Conservation (phyloP, 2,888 invertebrate species). For the Agrilus cyanescens region DNA sequence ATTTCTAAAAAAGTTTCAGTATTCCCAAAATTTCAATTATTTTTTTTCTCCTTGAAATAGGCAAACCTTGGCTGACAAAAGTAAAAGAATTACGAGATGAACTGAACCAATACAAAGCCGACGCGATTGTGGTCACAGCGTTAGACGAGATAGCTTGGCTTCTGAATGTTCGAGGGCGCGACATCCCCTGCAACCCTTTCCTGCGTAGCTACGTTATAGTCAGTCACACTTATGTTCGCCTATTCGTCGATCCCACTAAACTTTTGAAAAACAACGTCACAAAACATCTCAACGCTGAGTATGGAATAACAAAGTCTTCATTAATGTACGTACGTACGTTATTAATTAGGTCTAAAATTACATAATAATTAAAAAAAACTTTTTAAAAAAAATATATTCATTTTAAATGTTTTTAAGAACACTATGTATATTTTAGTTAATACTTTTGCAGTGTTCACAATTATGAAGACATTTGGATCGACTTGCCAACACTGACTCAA, state of each 20-base stretch:
- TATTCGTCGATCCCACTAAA: conserved; percentile 60
- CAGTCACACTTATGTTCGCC: conserved; percentile 49
- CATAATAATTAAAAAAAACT: neutral
- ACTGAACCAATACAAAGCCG: conserved; percentile 48
- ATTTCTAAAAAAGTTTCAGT: neutral
- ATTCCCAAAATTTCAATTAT: too few relatives aligned
- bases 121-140: conserved; percentile 74
- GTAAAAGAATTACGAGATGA: conserved; percentile 52
- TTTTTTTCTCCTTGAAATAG: conserved; percentile 23
- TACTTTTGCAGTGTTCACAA: conserved; percentile 50
- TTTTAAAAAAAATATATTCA: neutral
- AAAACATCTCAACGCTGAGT: conserved; percentile 41
- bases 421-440: neutral
- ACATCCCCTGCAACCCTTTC: conserved; percentile 71
- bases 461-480: conserved; percentile 58
- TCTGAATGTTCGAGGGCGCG: conserved; percentile 76
- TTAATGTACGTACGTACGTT: conserved; percentile 43
- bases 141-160: conserved; percentile 84
- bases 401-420: neutral
- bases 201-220: conserved; percentile 65
- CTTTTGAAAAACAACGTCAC: conserved; percentile 35
- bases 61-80: conserved; percentile 66
- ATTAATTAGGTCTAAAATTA: neutral
- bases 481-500: conserved; percentile 52
- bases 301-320: conserved; percentile 47